Evolutionary conservation across 1,140 invertebrate species (phyloP), one percentile per base, ranked within the genome.

Genomic region (Scaptomyza hsui): DNA sequence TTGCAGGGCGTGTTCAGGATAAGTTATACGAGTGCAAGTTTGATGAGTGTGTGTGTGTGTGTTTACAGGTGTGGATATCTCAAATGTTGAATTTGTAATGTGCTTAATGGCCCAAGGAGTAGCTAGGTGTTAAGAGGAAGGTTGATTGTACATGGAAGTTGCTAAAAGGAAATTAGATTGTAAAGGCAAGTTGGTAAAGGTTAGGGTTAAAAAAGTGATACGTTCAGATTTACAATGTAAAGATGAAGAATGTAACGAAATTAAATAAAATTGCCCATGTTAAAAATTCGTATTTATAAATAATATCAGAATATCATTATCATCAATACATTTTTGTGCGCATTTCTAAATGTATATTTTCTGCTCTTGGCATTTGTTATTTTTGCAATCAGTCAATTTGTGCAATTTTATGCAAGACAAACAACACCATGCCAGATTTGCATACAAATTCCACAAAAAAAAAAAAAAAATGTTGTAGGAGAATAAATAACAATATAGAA

Each of bases 361-460:
- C 12, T 7, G 13, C 9, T n/a, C 10, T 16, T 41, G 4, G 7
- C 16, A 15, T n/a, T 42, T 56, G 26, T 3, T 26, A 15, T n/a
- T 29, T 56, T 41, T 3, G 32, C 35, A 21, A 51, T 9, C 21
- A 26, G 10, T 26, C 57, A 49, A n/a, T 16, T 26, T 7, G 2
- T 15, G 3, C 13, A 48, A 32, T n/a, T 42, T 15, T 13, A 5
- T 7, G 12, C 16, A 52, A 51, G 29, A 19, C 12, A 52, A 18
- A 16, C 37, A 49, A 75, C 52, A 72, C 51, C 68, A 72, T 75
- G 7, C 18, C 41, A 41, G 37, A 83, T 75, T 83, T 83, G 75
- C 78, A 70, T 82, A 73, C 29, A 59, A 49, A 45, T 37, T 55
- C 29, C 21, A n/a, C 41, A 47, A 29, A 29, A 29, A 29, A 9